Conservation (phyloP, 2,113 vertebrate genomes). For the Shinisaurus crocodilurus region DNA sequence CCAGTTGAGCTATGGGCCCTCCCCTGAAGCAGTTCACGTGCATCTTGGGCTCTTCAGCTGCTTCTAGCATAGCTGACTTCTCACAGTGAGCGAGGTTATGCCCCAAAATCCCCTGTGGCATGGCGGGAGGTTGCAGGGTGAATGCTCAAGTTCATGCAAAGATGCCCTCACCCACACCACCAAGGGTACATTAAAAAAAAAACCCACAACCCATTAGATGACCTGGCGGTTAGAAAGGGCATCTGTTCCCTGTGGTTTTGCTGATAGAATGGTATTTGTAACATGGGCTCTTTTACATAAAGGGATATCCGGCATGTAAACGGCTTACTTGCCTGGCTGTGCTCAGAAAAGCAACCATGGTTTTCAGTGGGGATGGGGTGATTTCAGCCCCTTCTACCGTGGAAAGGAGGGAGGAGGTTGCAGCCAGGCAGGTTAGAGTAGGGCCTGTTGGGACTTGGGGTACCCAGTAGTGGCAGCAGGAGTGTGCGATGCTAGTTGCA, state of each 20-base stretch:
- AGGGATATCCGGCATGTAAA: neutral
- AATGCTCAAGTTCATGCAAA: neutral
- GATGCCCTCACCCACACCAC: too few relatives aligned
- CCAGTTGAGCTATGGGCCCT: too few relatives aligned
- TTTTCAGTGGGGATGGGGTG: neutral
- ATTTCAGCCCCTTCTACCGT: neutral
- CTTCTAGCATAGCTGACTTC: neutral
- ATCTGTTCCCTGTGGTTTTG: neutral
- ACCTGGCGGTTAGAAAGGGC: neutral
- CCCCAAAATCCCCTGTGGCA: neutral
- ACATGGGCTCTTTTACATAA: neutral
- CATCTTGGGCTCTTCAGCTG: neutral
- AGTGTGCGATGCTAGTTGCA: neutral
- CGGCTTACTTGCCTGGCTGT: neutral
- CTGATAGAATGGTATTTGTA: too few relatives aligned
- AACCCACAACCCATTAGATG: neutral
- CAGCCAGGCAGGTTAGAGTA: neutral
- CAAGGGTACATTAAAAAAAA: neutral
- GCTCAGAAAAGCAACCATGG: neutral
- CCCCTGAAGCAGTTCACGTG: too few relatives aligned
- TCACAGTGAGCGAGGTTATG: neutral
- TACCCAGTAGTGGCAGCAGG: neutral
- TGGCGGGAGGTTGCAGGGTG: neutral
- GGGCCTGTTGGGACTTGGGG: neutral
- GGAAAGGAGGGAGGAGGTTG: neutral